Conservation (phyloP, 1,140 invertebrate species). For the Helicoverpa armigera region DNA sequence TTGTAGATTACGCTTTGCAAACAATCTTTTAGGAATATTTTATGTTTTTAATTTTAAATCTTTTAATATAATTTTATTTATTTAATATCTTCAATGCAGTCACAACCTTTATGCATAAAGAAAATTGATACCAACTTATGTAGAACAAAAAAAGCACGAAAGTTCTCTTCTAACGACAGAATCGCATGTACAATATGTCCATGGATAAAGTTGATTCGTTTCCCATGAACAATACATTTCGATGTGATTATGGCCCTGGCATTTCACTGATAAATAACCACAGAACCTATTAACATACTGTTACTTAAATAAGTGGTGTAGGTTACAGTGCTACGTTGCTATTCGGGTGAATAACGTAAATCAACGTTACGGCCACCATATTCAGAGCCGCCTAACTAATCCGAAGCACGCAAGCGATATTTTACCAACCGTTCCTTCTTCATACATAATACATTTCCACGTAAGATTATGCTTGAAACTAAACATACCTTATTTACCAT, state of each 20-base stretch:
- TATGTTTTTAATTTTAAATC: no score
- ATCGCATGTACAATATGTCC: slow-evolving; percentile 24
- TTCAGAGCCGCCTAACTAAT: slow-evolving; percentile 68
- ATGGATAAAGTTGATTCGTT: slow-evolving; percentile 28
- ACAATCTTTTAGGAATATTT: no score
- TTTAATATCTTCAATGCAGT: not conserved
- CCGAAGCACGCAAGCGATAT: slow-evolving; percentile 73
- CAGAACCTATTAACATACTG: slow-evolving; percentile 9
- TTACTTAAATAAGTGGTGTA: slow-evolving; percentile 26
- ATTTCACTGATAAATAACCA: slow-evolving; percentile 21
- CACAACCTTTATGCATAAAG: not conserved
- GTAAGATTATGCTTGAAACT: slow-evolving; percentile 40
- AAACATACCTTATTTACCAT: slow-evolving; percentile 27
- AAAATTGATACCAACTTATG: slow-evolving; percentile 7
- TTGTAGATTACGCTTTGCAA: not conserved
- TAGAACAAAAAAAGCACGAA: not conserved
- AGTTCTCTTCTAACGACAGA: slow-evolving; percentile 11
- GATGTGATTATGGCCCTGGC: slow-evolving; percentile 17
- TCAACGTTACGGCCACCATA: slow-evolving; percentile 67
- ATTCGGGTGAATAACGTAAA: slow-evolving; percentile 63
- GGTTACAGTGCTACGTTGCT: slow-evolving; percentile 13
- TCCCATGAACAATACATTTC: slow-evolving; percentile 21
- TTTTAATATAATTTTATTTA: not conserved
- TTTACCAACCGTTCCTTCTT: slow-evolving; percentile 62
- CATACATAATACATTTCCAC: slow-evolving; percentile 55